Conservation (phyloP, 1,140 invertebrate species). For the Ganaspis sp. region DNA sequence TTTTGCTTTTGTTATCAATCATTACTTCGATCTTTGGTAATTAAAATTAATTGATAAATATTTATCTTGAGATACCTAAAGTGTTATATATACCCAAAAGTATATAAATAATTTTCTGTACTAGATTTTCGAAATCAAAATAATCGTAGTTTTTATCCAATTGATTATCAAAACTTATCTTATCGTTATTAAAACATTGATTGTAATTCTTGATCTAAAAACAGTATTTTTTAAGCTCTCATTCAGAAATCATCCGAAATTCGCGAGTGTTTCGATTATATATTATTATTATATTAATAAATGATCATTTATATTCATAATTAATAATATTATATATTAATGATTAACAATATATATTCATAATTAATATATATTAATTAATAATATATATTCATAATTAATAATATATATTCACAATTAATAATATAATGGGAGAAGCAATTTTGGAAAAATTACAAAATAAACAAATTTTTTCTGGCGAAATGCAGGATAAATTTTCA, state of each 20-base stretch:
- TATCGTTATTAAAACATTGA: constrained; percentile 9
- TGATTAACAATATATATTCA: too few relatives aligned
- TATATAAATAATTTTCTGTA: neutral
- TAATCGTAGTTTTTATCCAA: neutral
- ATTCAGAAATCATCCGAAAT: neutral
- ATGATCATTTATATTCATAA: too few relatives aligned
- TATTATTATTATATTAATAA: too few relatives aligned
- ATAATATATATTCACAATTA: too few relatives aligned
- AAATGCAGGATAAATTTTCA: constrained; percentile 64
- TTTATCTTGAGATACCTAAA: too few relatives aligned
- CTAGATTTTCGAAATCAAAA: neutral
- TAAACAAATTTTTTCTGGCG: constrained; percentile 33
- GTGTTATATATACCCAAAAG: too few relatives aligned
- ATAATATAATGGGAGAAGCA: neutral
- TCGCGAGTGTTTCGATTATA: neutral
- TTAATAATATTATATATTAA: too few relatives aligned
- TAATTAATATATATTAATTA: too few relatives aligned
- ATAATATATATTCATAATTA: too few relatives aligned
- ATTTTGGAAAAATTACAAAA: constrained; percentile 38
- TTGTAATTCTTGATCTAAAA: neutral
- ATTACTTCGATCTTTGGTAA: constrained; percentile 68
- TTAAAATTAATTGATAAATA: constrained; percentile 29
- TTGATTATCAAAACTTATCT: constrained; percentile 16
- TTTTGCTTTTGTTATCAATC: constrained; percentile 58
- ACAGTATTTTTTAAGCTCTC: neutral